Evolutionary conservation across 2,797 vertebrate species (phyloP).

Genomic region (Danio albolineatus): DNA sequence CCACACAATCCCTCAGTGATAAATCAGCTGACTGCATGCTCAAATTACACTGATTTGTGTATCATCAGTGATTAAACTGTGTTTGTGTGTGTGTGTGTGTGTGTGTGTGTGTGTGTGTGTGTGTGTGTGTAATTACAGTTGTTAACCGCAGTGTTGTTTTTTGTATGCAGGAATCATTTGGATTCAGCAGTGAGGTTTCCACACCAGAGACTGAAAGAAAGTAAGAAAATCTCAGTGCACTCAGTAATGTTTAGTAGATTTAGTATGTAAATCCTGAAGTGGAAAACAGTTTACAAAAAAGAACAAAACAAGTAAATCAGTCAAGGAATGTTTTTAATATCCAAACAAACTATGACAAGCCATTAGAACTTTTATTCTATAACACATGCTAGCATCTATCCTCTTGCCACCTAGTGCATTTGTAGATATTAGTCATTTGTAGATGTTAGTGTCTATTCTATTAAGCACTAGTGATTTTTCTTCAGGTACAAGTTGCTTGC

Average conservation of each 20-base stretch:
- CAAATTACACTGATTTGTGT: constrained; percentile 6
- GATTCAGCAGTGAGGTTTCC: constrained; percentile 89
- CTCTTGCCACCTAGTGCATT: no score
- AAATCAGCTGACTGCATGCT: constrained; percentile 21
- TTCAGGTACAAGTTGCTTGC: no score
- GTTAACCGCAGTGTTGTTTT: constrained; percentile 37
- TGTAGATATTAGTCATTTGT: no score
- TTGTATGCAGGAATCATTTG: constrained; percentile 87
- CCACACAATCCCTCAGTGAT: not conserved
- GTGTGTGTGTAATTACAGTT: not conserved
- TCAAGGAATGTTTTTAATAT: not conserved
- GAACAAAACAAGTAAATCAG: not conserved
- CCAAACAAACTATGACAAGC: no score
- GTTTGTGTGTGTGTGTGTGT: no score
- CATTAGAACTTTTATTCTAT: no score
- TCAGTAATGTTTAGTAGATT: not conserved
- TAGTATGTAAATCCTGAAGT: not conserved
- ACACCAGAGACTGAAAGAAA: constrained; percentile 97
- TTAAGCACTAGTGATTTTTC: no score
- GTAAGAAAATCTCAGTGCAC: constrained; percentile 78
- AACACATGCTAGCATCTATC: no score
- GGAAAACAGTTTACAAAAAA: not conserved
- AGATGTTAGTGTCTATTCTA: no score
- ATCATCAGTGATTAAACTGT: not conserved
- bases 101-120: no score